Evolutionary conservation across 2,113 vertebrate genomes (phyloP).

Genomic region (Phylloscopus whistleri): DNA sequence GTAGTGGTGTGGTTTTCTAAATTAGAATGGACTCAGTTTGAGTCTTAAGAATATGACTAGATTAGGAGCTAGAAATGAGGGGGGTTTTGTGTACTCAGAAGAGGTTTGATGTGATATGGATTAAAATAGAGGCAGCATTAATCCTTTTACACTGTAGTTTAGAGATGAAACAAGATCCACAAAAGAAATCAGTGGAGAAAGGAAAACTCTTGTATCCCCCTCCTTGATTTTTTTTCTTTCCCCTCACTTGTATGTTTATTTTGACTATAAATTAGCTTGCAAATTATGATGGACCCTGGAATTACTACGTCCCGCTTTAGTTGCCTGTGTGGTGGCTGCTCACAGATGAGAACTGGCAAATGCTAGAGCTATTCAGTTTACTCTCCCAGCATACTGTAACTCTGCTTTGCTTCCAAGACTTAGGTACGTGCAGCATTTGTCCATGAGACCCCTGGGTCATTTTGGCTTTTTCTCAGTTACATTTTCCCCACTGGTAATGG

Average conservation of each 20-base stretch:
- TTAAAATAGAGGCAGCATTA: not conserved
- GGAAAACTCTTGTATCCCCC: not conserved
- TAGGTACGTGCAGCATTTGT: not conserved
- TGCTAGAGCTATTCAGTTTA: not conserved
- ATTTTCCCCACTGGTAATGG: not conserved
- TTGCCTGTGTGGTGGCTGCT: not conserved
- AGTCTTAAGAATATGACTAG: not conserved
- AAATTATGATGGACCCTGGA: not conserved
- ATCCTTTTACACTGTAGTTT: not conserved
- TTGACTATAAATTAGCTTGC: not conserved
- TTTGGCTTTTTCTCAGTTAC: slow-evolving; percentile 21
- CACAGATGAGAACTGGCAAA: not conserved
- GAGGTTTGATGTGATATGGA: not conserved
- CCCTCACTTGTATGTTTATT: not conserved
- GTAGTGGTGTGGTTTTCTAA: not conserved
- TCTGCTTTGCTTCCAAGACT: not conserved
- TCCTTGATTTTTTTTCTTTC: not conserved
- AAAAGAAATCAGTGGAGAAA: not conserved
- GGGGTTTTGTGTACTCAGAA: not conserved
- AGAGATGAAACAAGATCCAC: not conserved
- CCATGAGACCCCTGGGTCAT: not conserved
- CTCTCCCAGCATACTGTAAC: not conserved
- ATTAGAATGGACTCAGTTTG: not conserved
- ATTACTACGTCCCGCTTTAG: not conserved
- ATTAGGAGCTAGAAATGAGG: not conserved